Evolutionary conservation across 2,888 invertebrate genomes (phyloP), one percentile per base, ranked within the genome.

Genomic region (Agrotis exclamationis): DNA sequence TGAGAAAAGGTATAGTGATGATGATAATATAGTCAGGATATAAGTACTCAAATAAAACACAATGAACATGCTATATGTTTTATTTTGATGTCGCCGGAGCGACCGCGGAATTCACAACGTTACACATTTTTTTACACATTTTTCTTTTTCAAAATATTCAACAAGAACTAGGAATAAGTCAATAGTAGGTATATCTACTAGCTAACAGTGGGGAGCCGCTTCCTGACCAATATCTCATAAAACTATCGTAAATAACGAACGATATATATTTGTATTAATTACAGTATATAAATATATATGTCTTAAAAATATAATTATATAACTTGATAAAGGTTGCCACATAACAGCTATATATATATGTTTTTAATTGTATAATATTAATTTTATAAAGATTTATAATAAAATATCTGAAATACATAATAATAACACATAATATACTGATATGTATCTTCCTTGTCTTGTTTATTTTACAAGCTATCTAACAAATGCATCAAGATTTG

Each of bases 141-240:
- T 79, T 86, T 85, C 82, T 89, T 92, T 92, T 94, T 92, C 93
- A 94, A 94, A 90, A 94, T 94, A 93, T 92, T 95, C 95, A 96
- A 96, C 96, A 96, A 96, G 94, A 91, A 93, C 95, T 95, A 96
- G 93, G 90, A 94, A 91, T 95, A 95, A 92, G 93, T 94, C 93
- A 93, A 94, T 94, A 94, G 89, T 91, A 92, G 90, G 88, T 93
- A 92, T 92, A 93, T 91, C 94, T 96, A 95, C 91, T 88, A 88
- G 84, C 95, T 96, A 95, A 95, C 95, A 94, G 95, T 92, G 93
- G 90, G 89, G 88, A 84, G 77, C 79, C 90, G 92, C 92, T 88
- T 82, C 85, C 93, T 89, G 88, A 92, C 47, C 63, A 4, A 22
- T 4, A 7, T 33, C 44, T 39, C 24, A 28, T n/a, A n/a, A n/a